Conservation (phyloP, 2,888 invertebrate species). For the Thymelicus lineola region DNA sequence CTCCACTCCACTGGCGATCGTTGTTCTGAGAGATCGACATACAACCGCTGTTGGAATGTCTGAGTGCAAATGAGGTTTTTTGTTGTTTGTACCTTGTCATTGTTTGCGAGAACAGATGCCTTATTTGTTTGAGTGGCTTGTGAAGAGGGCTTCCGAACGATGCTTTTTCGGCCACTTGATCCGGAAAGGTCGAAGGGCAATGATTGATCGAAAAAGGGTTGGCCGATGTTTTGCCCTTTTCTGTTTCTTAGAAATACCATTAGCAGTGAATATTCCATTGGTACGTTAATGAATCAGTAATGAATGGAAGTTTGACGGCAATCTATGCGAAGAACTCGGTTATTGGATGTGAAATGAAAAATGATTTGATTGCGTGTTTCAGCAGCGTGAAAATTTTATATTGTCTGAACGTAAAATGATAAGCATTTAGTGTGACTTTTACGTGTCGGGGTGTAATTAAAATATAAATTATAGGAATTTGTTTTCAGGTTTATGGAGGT, state of each 20-base stretch:
- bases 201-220: conserved; percentile 37
- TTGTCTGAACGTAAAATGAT: conserved; percentile 26
- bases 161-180: conserved; percentile 36
- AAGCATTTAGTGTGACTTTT: conserved; percentile 27
- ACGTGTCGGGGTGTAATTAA: conserved; percentile 21
- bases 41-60: conserved; percentile 64
- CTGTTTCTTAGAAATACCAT: conserved; percentile 27
- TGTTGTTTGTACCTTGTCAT: conserved; percentile 55
- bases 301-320: conserved; percentile 18
- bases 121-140: conserved; percentile 37
- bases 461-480: background rate
- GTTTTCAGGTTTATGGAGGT: background rate
- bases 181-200: conserved; percentile 34
- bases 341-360: conserved; percentile 30
- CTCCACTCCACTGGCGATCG: conserved; percentile 60
- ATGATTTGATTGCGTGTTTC: conserved; percentile 31
- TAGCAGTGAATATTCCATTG: conserved; percentile 28
- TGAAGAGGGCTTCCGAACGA: conserved; percentile 21
- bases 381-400: conserved; percentile 12
- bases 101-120: conserved; percentile 41
- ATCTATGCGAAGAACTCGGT: conserved; percentile 13
- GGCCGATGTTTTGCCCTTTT: conserved; percentile 26
- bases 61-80: conserved; percentile 78
- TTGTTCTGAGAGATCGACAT: conserved; percentile 72
- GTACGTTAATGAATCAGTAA: conserved; percentile 30